phyloP scores from a whole-genome alignment of 2,888 invertebrate genomes.

The Microplitis manilae region DNA sequence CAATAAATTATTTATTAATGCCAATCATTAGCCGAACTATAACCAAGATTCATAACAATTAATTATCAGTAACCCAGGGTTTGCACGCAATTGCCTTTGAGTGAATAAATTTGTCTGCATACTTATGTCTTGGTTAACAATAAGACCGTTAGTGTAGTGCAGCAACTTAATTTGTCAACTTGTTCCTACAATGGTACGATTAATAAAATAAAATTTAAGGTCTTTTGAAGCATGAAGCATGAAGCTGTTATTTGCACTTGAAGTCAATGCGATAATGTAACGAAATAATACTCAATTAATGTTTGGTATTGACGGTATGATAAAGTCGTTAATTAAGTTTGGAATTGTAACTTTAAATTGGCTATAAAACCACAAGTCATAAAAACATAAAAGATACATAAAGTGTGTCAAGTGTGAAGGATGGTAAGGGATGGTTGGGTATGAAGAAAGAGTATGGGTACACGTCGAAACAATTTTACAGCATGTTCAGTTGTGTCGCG shows the following conservation, averaged over 20 bases:
- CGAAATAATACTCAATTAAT: neutral
- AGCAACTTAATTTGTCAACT: neutral
- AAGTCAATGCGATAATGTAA: neutral
- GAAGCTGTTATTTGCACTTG: neutral
- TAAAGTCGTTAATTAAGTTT: neutral
- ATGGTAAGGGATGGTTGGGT: neutral
- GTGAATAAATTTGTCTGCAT: neutral
- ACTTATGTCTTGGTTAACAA: neutral
- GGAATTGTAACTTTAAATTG: neutral
- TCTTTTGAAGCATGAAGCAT: neutral
- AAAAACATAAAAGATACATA: neutral
- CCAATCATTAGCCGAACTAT: neutral
- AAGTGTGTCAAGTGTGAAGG: neutral
- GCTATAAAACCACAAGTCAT: neutral
- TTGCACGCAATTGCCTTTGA: neutral
- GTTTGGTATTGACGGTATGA: neutral
- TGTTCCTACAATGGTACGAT: neutral
- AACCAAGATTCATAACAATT: neutral
- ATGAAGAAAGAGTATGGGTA: neutral
- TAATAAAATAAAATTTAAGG: neutral
- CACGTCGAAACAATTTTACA: constrained; percentile 16
- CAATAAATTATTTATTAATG: neutral
- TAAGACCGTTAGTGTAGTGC: neutral
- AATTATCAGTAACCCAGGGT: neutral
- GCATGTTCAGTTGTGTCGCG: neutral